Percentiles rank a stretch among this genome's conserved stretches.
phyloP scores from a whole-genome alignment of 2,888 invertebrate genomes.

The Noctua comes region DNA sequence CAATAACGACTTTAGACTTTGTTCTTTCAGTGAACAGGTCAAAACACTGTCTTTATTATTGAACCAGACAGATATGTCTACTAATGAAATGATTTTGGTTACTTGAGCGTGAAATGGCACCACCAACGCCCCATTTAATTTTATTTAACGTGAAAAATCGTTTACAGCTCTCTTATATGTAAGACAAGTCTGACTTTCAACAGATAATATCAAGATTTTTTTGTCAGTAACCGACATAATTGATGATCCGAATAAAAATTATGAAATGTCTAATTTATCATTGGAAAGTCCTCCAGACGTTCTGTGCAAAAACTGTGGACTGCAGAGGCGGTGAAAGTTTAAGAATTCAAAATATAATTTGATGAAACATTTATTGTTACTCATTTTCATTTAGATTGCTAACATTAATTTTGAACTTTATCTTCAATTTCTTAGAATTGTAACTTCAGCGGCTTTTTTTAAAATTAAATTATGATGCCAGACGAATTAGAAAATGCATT shows the following conservation, averaged over 20 bases:
- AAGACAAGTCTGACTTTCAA: constrained; percentile 34
- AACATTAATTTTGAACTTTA: constrained; percentile 49
- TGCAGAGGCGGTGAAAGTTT: constrained; percentile 65
- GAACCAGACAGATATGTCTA: constrained; percentile 44
- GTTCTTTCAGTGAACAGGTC: constrained; percentile 12
- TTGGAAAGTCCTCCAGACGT: constrained; percentile 78
- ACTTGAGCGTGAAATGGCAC: constrained; percentile 40
- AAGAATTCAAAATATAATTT: constrained; percentile 64
- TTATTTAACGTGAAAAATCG: constrained; percentile 53
- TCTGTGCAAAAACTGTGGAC: constrained; percentile 66
- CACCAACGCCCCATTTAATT: constrained; percentile 41
- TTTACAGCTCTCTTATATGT: constrained; percentile 39
- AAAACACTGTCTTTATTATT: constrained; percentile 37
- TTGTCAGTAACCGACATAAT: constrained; percentile 58
- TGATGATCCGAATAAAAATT: constrained; percentile 68
- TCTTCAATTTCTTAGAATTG: constrained; percentile 29
- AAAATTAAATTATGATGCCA: constrained; percentile 24
- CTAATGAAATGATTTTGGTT: constrained; percentile 39
- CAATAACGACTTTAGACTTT: constrained; percentile 15
- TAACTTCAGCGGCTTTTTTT: constrained; percentile 17
- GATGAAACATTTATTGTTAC: constrained; percentile 66
- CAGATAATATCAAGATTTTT: constrained; percentile 40
- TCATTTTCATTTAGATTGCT: constrained; percentile 24
- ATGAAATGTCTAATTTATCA: constrained; percentile 78
- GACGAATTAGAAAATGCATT: constrained; percentile 45